Evolutionary conservation across 2,888 invertebrate genomes (phyloP).

Genomic region (Thera obeliscata): DNA sequence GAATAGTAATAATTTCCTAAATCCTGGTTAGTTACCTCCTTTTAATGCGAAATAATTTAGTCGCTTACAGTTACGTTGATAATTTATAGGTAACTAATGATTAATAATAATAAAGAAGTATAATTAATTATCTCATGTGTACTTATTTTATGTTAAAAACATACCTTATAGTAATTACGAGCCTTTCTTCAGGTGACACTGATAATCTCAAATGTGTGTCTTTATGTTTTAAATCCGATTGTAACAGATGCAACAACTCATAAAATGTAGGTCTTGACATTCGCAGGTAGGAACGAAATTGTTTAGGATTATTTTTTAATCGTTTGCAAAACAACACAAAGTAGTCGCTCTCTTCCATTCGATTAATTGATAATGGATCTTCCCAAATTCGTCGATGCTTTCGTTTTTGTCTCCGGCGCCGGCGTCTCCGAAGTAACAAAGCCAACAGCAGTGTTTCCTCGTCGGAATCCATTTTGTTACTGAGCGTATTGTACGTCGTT

Average conservation of each 20-base stretch:
- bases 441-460: constrained; percentile 16
- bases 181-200: constrained; percentile 2
- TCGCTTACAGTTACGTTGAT: not conserved
- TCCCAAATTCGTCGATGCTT: constrained; percentile 27
- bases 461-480: constrained; percentile 9
- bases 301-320: constrained; percentile 7
- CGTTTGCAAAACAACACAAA: constrained; percentile 6
- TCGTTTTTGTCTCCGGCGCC: constrained; percentile 24
- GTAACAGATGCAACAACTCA: not conserved
- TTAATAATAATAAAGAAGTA: too few species aligned
- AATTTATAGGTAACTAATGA: too few species aligned
- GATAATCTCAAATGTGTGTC: not conserved
- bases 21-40: not conserved
- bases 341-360: constrained; percentile 36
- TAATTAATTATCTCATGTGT: too few species aligned
- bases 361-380: constrained; percentile 34
- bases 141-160: not conserved
- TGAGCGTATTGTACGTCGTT: not conserved
- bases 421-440: constrained; percentile 28
- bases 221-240: not conserved
- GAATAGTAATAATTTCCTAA: not conserved
- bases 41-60: not conserved
- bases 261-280: not conserved
- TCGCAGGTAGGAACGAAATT: constrained; percentile 1
- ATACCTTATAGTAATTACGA: constrained; percentile 4